Percentiles rank a stretch among this genome's conserved stretches.
phyloP scores from a whole-genome alignment of 30 jellyfish, hydroid and myxozoan species.

The Hydra vulgaris region DNA sequence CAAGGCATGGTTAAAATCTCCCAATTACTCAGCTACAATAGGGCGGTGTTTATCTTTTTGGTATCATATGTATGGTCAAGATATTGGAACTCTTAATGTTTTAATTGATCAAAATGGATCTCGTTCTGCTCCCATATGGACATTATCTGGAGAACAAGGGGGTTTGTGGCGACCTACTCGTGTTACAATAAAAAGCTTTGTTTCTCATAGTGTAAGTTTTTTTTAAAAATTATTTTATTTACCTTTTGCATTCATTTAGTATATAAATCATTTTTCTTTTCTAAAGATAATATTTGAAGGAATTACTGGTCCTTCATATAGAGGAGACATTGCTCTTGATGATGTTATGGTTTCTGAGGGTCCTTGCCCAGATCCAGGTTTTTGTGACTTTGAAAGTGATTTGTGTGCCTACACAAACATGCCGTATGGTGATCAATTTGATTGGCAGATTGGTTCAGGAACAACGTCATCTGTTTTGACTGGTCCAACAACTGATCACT shows the following conservation, averaged over 20 bases:
- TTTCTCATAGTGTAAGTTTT: conserved; percentile 56
- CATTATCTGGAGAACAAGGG: conserved; percentile 79
- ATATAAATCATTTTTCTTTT: neutral
- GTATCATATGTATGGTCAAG: conserved; percentile 87
- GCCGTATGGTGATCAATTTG: conserved; percentile 66
- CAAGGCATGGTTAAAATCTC: conserved; percentile 89
- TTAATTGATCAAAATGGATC: conserved; percentile 55
- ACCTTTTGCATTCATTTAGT: neutral
- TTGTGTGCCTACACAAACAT: conserved; percentile 59
- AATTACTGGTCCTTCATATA: conserved; percentile 56
- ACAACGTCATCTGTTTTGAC: conserved; percentile 19
- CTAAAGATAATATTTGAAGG: conserved; percentile 88
- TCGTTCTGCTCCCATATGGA: conserved; percentile 66
- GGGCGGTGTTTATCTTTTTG: conserved; percentile 94
- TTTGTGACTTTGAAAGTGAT: conserved; percentile 72
- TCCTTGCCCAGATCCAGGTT: conserved; percentile 86
- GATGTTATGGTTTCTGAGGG: conserved; percentile 74
- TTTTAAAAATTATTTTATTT: too few species aligned
- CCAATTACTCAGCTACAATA: conserved; percentile 45
- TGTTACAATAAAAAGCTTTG: conserved; percentile 67
- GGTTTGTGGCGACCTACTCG: conserved; percentile 69
- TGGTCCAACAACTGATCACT: conserved; percentile 88
- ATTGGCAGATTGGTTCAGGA: conserved; percentile 83
- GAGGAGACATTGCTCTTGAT: conserved; percentile 94
- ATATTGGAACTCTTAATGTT: conserved; percentile 64